phyloP scores from a whole-genome alignment of 2,888 invertebrate species.

The Villa cingulata region DNA sequence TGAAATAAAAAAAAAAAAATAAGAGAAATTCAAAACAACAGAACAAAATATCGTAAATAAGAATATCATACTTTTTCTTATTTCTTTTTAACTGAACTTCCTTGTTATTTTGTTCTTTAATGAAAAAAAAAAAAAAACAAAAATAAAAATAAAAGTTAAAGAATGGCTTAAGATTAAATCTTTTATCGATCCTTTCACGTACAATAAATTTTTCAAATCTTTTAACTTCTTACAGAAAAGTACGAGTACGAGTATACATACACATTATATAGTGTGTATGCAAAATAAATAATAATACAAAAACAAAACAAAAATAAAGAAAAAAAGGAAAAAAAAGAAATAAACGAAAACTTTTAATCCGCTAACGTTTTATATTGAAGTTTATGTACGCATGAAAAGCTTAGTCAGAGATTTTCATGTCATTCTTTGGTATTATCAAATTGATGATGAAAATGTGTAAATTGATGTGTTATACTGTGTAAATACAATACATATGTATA shows the following conservation, averaged over 20 bases:
- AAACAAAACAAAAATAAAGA: background rate
- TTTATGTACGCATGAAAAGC: slow-evolving; percentile 1
- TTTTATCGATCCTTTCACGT: background rate
- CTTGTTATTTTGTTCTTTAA: too few species aligned
- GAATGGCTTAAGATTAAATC: background rate
- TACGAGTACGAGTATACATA: too few species aligned
- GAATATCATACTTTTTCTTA: too few species aligned
- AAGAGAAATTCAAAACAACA: too few species aligned
- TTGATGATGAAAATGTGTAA: background rate
- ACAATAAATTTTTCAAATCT: background rate
- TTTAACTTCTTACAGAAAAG: background rate
- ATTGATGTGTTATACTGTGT: too few species aligned
- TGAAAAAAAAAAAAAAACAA: background rate
- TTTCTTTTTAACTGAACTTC: too few species aligned
- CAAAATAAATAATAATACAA: background rate
- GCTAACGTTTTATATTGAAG: background rate
- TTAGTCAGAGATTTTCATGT: slow-evolving; percentile 6
- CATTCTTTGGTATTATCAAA: background rate
- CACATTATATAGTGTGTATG: too few species aligned
- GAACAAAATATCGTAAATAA: too few species aligned
- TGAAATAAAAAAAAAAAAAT: background rate
- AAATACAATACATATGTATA: too few species aligned
- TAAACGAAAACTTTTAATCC: background rate
- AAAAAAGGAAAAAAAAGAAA: too few species aligned
- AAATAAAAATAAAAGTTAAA: background rate